These are phyloP conservation scores for Osmoderma eremita DNA, from an alignment of 2,888 invertebrate species.

Conservation along the genomic window DNA sequence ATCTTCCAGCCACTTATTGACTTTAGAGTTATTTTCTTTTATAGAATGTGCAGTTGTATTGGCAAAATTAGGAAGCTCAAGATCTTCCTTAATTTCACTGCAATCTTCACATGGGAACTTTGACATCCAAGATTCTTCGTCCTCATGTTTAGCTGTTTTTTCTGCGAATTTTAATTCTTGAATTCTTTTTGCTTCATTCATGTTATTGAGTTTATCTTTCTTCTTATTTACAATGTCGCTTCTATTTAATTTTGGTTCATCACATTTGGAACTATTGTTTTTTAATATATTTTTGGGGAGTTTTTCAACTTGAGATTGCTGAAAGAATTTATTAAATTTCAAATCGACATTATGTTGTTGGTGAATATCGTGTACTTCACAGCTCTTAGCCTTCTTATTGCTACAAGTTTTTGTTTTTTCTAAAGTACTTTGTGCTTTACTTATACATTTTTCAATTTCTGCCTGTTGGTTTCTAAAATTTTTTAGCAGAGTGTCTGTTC, in stretches of 20 bases:
- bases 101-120: conserved; percentile 35
- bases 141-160: conserved; percentile 36
- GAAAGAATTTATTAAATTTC: conserved; percentile 50
- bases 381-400: neutral
- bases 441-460: conserved; percentile 45
- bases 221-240: conserved; percentile 37
- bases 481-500: conserved; percentile 45
- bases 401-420: conserved; percentile 33
- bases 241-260: conserved; percentile 33
- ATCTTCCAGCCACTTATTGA: conserved; percentile 18
- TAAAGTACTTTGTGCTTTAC: conserved; percentile 42
- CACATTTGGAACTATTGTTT: conserved; percentile 14
- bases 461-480: conserved; percentile 46
- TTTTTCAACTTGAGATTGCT: neutral
- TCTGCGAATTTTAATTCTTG: conserved; percentile 46
- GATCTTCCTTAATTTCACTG: neutral
- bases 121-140: conserved; percentile 58
- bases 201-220: conserved; percentile 37
- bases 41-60: conserved; percentile 1
- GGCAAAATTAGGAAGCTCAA: conserved; percentile 7
- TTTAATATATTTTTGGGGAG: conserved; percentile 42
- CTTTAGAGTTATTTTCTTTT: conserved; percentile 15
- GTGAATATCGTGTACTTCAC: conserved; percentile 48
- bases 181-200: conserved; percentile 38
- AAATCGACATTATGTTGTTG: conserved; percentile 41